These are phyloP conservation scores for Phalacrocorax aristotelis DNA, from an alignment of 2,113 vertebrate genomes.

Conservation along the genomic window DNA sequence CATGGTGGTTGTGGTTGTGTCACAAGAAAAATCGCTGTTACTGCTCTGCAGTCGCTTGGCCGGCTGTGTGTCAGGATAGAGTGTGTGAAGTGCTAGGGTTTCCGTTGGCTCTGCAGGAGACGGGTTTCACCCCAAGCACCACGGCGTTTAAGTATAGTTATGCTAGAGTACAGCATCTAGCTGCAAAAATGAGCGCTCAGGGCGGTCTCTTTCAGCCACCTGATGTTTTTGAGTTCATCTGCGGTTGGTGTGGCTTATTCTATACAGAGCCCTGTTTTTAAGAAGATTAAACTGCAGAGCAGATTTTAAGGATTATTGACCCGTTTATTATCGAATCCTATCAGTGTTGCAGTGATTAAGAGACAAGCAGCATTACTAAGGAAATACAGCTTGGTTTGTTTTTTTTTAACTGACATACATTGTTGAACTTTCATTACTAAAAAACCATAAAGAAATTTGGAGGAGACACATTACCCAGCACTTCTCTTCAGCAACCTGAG, in stretches of 20 bases:
- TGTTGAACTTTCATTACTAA: not conserved
- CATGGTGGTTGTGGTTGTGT: not conserved
- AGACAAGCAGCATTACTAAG: not conserved
- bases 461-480: not conserved
- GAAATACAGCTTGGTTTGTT: not conserved
- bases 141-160: not conserved
- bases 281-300: not conserved
- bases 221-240: not conserved
- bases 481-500: not conserved
- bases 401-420: not conserved
- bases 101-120: not conserved
- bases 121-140: not conserved
- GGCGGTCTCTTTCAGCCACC: not conserved
- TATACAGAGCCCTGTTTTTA: not conserved
- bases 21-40: not conserved
- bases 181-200: not conserved
- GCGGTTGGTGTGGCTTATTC: not conserved
- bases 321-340: not conserved
- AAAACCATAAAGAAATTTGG: not conserved
- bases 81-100: not conserved
- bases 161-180: not conserved
- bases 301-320: not conserved
- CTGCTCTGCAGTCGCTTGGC: not conserved
- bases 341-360: not conserved
- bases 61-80: rapidly evolving